Evolutionary conservation across 2,113 vertebrate genomes (phyloP), one percentile per base, ranked within the genome.

Genomic region (Typhlomys cinereus): DNA sequence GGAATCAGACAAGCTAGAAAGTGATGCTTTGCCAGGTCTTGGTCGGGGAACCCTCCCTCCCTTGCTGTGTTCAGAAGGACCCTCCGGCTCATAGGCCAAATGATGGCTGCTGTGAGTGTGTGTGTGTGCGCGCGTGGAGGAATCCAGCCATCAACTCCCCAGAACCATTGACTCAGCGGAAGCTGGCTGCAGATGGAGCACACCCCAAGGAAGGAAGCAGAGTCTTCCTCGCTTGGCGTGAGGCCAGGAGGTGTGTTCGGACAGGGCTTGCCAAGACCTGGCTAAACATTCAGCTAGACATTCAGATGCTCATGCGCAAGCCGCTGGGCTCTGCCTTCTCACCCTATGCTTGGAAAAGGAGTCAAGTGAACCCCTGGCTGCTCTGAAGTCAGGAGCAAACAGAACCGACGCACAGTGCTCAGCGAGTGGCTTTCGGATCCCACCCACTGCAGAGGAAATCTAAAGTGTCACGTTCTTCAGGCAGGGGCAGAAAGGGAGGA

Each of bases 231-330:
- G 7, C 85, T 70, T 74, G 78, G 9, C 29, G 27, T 0, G 54
- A 83, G 73, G 61, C 7, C 0, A 52, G 79, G 67, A 48, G 62
- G 41, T 85, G 41, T 2, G 14, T 7, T 11, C 25, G 66, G n/a
- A 61, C 90, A 54, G 44, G 0, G 8, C 12, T 20, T 61, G 64
- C 41, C 61, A 4, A 74, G 1, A 25, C 29, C 1, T 6, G 76
- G 85, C 94, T 94, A 81, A 74, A 76, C 75, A 88, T 66, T 84
- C 71, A 81, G 84, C 69, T 29, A n/a, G n/a, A n/a, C n/a, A n/a
- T n/a, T n/a, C n/a, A n/a, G n/a, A 71, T 2, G 29, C 76, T n/a
- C 5, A 84, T 7, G 9, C 44, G 88, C 44, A 85, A 91, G 74
- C 79, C 18, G 67, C 12, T 2, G 29, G 3, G 61, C 54, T 14